These are phyloP conservation scores for Apoderus coryli DNA, from an alignment of 2,888 invertebrate species.

Conservation along the genomic window DNA sequence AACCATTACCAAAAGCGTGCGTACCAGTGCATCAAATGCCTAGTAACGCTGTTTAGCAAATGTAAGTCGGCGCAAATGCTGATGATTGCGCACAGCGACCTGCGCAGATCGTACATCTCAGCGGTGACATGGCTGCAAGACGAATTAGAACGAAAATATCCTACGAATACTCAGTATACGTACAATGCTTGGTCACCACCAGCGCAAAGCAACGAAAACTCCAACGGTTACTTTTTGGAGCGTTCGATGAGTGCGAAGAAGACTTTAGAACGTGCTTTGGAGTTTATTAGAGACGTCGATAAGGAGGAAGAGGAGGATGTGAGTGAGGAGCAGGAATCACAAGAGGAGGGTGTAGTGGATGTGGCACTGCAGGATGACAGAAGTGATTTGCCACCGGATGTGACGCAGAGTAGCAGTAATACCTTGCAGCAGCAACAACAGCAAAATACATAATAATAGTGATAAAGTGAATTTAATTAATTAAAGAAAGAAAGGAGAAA, in stretches of 20 bases:
- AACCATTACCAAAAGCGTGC: slow-evolving; percentile 93
- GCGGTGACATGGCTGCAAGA: slow-evolving; percentile 93
- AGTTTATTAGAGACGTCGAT: slow-evolving; percentile 56
- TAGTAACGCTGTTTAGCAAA: slow-evolving; percentile 80
- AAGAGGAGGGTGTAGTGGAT: slow-evolving; percentile 22
- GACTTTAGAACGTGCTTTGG: slow-evolving; percentile 66
- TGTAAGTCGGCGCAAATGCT: slow-evolving; percentile 67
- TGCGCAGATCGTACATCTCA: slow-evolving; percentile 72
- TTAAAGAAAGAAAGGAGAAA: no score
- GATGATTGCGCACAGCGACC: slow-evolving; percentile 59
- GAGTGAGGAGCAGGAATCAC: slow-evolving; percentile 29
- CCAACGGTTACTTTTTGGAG: slow-evolving; percentile 88
- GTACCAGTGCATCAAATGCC: slow-evolving; percentile 92
- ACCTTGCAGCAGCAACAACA: slow-evolving; percentile 18
- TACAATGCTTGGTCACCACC: slow-evolving; percentile 92
- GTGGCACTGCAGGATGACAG: slow-evolving; percentile 16
- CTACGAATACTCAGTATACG: slow-evolving; percentile 55
- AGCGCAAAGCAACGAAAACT: slow-evolving; percentile 86
- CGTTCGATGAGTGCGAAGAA: slow-evolving; percentile 86
- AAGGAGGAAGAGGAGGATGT: slow-evolving; percentile 28
- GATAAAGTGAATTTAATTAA: no score
- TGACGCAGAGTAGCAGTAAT: slow-evolving; percentile 26
- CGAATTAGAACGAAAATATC: slow-evolving; percentile 69
- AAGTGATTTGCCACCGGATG: slow-evolving; percentile 24
- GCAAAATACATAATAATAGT: no score